Conservation (phyloP, 2,888 invertebrate genomes). For the Invenusta paracnida region DNA sequence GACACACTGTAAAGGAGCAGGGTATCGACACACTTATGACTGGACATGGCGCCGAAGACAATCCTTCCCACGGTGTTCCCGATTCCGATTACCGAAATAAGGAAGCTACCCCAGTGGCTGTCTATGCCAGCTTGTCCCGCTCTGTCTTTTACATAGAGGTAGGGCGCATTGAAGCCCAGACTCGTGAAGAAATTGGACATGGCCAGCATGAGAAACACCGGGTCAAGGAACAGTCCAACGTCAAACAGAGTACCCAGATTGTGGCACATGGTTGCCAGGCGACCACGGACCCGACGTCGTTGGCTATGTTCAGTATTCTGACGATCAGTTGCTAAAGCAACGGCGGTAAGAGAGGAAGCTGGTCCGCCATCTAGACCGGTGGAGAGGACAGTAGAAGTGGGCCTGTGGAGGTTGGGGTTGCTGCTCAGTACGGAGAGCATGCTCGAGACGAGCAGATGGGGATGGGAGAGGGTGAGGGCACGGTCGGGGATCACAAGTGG, state of each 20-base stretch:
- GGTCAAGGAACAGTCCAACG: slow-evolving; percentile 74
- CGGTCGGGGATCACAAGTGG: not conserved
- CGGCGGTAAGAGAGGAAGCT: not conserved
- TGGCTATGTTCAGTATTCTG: no score
- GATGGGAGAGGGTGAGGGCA: slow-evolving; percentile 16
- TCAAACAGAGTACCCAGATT: slow-evolving; percentile 70
- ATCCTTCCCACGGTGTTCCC: slow-evolving; percentile 87
- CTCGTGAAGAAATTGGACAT: slow-evolving; percentile 86
- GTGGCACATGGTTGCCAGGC: not conserved
- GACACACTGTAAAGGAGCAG: slow-evolving; percentile 81
- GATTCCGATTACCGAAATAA: slow-evolving; percentile 82
- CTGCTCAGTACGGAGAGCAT: slow-evolving; percentile 7
- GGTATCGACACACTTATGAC: slow-evolving; percentile 72
- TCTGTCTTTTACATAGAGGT: slow-evolving; percentile 74
- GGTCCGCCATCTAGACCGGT: not conserved
- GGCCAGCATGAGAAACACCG: slow-evolving; percentile 79
- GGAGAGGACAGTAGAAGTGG: not conserved
- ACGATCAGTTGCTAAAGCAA: no score
- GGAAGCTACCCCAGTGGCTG: slow-evolving; percentile 65
- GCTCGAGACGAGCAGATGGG: slow-evolving; percentile 35
- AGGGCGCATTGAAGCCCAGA: slow-evolving; percentile 87
- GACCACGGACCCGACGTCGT: not conserved
- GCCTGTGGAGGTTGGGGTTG: not conserved
- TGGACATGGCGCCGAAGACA: slow-evolving; percentile 61
- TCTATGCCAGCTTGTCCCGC: slow-evolving; percentile 62